These are phyloP conservation scores for Onychostruthus taczanowskii DNA, from an alignment of 2,113 vertebrate species.

Conservation along the genomic window DNA sequence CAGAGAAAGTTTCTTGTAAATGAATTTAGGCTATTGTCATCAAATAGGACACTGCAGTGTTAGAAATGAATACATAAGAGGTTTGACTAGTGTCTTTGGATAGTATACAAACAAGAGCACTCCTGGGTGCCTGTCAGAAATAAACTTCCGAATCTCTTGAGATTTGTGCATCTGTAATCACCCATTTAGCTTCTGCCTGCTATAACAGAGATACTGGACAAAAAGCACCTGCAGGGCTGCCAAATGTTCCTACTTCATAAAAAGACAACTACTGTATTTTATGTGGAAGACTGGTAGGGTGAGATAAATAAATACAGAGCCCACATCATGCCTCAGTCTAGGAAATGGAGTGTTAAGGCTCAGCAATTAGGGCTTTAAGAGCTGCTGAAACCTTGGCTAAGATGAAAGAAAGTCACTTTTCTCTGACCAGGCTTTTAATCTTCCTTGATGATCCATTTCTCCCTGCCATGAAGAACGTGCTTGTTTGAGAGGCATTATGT, in stretches of 20 bases:
- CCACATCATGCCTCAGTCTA: background rate
- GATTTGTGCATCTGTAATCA: slow-evolving; percentile 22
- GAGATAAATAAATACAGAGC: slow-evolving; percentile 4
- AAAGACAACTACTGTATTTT: background rate
- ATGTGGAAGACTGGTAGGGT: background rate
- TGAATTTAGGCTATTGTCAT: background rate
- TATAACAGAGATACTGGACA: slow-evolving; percentile 22
- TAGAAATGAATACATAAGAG: background rate
- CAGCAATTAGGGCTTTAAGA: slow-evolving; percentile 12
- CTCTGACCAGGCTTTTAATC: slow-evolving; percentile 24
- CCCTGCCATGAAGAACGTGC: background rate
- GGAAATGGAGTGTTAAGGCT: background rate
- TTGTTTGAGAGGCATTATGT: background rate
- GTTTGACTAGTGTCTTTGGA: background rate
- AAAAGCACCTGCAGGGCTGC: background rate
- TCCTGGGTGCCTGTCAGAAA: background rate
- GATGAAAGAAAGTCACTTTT: slow-evolving; percentile 39
- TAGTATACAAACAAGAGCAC: background rate
- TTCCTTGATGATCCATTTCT: slow-evolving; percentile 32
- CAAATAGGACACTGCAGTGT: background rate
- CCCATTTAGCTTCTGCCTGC: slow-evolving; percentile 18
- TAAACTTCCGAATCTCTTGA: slow-evolving; percentile 24
- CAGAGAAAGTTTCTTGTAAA: background rate
- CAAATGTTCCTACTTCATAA: background rate
- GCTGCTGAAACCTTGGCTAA: background rate